Base-by-base conservation (phyloP, 2,888 invertebrate species). In the Arctia plantaginis region DNA sequence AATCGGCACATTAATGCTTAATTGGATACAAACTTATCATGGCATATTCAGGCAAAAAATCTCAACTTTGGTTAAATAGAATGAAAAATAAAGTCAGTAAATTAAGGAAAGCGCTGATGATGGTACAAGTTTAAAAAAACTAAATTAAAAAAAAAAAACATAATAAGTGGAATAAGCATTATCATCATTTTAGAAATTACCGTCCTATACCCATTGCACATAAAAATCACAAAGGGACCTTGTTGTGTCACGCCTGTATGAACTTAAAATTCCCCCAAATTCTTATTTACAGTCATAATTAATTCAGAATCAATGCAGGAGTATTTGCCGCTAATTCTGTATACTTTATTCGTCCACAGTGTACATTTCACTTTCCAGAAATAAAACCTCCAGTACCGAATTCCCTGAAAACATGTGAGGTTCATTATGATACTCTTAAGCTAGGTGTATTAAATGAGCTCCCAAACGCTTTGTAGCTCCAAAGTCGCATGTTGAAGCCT, bases 1-100 rank as follows among this genome's bases (percentile, higher is more conserved):
- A 62, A 55, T 66, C 81, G 81, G 83, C 73, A 71, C 78, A 72
- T 81, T 75, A 33, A 80, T 77, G 70, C 70, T 66, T 65, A 39
- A 30, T 62, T 27, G 13, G 65, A 59, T 62, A 35, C 8, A 44
- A 72, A 47, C 20, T 69, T 41, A 33, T 68, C 41, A n/a, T 30
- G n/a, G 20, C n/a, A 33, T 41, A 66, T 27, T 72, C 27, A 47
- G 13, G 30, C 3, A 55, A 2, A n/a, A n/a, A n/a, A n/a, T n/a
- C n/a, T n/a, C n/a, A 6, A 55, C 0, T 3, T n/a, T 55, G 0
- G n/a, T 55, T 13, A 55, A 27, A 55, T 55, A n/a, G 10, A 20
- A 6, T 20, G 1, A 20, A 44, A 47, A 47, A 0, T 20, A 47
- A 20, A 47, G 20, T 44, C n/a, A 44, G 18, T 44, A 44, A 13